Conservation (phyloP, 2,797 vertebrate species). For the Macroramphosus scolopax region DNA sequence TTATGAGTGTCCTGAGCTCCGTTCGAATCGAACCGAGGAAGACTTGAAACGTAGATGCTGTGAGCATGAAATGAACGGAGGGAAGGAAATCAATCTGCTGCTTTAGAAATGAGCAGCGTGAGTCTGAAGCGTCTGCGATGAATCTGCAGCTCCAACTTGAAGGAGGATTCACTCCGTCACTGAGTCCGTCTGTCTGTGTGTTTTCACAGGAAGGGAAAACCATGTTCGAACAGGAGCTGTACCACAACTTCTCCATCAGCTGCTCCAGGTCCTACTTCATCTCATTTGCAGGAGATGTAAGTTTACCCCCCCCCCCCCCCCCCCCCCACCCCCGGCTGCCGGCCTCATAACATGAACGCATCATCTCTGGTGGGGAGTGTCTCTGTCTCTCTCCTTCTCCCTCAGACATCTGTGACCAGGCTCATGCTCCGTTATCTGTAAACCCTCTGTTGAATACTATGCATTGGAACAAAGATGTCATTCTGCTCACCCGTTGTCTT, state of each 20-base stretch:
- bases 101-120: not conserved
- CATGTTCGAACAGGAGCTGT: slow-evolving; percentile 95
- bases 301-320: slow-evolving; percentile 62
- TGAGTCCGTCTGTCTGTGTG: not conserved
- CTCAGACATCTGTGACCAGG: too few species aligned
- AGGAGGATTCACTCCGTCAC: not conserved
- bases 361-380: too few species aligned
- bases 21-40: too few species aligned
- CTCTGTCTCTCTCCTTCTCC: too few species aligned
- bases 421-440: too few species aligned
- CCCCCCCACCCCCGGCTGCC: too few species aligned
- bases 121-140: not conserved
- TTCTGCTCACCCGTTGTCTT: not conserved
- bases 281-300: slow-evolving; percentile 95
- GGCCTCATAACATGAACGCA: too few species aligned
- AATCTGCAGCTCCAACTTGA: not conserved
- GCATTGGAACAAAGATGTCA: too few species aligned
- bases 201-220: slow-evolving; percentile 88
- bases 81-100: not conserved
- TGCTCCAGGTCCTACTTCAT: slow-evolving; percentile 93
- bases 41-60: too few species aligned
- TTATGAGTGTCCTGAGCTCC: too few species aligned
- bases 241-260: slow-evolving; percentile 94
- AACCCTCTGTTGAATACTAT: too few species aligned
- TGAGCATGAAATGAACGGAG: not conserved